A percentile compares a stretch with the other conserved stretches of the same genome.
phyloP scores from a whole-genome alignment of 1,140 invertebrate genomes.

The Trigoniulus corallinus region DNA sequence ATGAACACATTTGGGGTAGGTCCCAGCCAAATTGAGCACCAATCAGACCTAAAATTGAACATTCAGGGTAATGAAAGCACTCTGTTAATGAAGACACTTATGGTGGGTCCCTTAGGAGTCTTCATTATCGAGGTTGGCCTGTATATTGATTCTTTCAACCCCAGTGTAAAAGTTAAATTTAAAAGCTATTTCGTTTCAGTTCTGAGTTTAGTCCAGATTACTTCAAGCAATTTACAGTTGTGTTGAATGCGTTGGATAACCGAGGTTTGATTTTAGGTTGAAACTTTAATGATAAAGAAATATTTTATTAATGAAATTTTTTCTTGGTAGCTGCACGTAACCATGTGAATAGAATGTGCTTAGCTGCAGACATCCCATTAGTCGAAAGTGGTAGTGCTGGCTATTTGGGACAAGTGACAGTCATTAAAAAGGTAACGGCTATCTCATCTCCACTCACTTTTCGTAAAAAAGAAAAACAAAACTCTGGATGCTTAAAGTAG shows the following conservation, averaged over 20 bases:
- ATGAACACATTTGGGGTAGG: too few species aligned
- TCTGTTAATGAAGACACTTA: too few species aligned
- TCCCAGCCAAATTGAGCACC: too few species aligned
- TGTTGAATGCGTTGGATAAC: conserved; percentile 97
- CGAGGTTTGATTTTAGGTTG: conserved; percentile 29
- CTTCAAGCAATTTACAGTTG: conserved; percentile 80
- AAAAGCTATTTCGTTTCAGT: conserved; percentile 33
- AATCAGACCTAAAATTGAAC: too few species aligned
- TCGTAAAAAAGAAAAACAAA: too few species aligned
- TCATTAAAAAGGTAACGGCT: conserved; percentile 32
- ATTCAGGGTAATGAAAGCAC: too few species aligned
- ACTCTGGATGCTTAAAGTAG: too few species aligned
- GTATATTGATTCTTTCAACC: too few species aligned
- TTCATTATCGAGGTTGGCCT: too few species aligned
- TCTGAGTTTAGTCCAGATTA: conserved; percentile 77
- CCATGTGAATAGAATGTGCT: conserved; percentile 98
- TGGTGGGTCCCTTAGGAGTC: too few species aligned
- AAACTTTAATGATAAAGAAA: background rate
- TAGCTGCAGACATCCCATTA: conserved; percentile 80
- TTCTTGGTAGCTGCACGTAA: conserved; percentile 57
- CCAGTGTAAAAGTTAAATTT: too few species aligned
- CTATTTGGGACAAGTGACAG: conserved; percentile 72
- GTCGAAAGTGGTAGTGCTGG: conserved; percentile 95
- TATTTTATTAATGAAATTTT: background rate
- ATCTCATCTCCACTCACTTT: too few species aligned